Evolutionary conservation across 2,888 invertebrate genomes (phyloP), one percentile per base, ranked within the genome.

Genomic region (Nymphalis urticae): DNA sequence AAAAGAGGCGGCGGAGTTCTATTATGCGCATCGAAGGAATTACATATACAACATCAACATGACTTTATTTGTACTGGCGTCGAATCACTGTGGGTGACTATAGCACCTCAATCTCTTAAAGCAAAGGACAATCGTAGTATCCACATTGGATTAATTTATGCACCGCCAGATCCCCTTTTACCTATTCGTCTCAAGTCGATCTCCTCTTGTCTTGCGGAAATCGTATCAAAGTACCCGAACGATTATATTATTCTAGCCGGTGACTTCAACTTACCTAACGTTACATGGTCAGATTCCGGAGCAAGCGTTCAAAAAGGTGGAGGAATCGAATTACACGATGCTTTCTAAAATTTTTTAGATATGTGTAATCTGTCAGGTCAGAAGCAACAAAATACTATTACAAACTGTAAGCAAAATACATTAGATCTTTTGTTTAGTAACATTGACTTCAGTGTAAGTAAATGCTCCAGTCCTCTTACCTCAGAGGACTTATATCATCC

Each of bases 21-120:
- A 51, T 17, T 51, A 16, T 62, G 62, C 32, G 62, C 62, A 9
- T 62, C 36, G 36, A 62, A 62, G 51, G 7, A 24, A 4, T 51
- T 62, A 32, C 62, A 62, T 17, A 62, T 62, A 2, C 62, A 62
- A 6, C 62, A 62, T 13, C 62, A 62, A 6, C 62, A 62, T 13
- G 42, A 62, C 48, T 58, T 5, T 13, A 53, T 21, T 19, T 53
- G 53, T 24, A 1, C 53, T 17, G 53, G 21, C 10, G 53, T 53
- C 13, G 53, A 53, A 24, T 53, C 53, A 19, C 19, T 53, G 13
- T 53, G 53, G 53, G 53, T 13, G n/a, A n/a, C 19, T 24, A n/a
- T n/a, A n/a, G n/a, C n/a, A n/a, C n/a, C n/a, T 53, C 10, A 10
- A 19, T 24, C 21, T 7, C 21, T 24, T 53, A 24, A 53, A 7